These are phyloP conservation scores for Drosophila imparisetae DNA, from an alignment of 2,888 invertebrate species.

Conservation along the genomic window DNA sequence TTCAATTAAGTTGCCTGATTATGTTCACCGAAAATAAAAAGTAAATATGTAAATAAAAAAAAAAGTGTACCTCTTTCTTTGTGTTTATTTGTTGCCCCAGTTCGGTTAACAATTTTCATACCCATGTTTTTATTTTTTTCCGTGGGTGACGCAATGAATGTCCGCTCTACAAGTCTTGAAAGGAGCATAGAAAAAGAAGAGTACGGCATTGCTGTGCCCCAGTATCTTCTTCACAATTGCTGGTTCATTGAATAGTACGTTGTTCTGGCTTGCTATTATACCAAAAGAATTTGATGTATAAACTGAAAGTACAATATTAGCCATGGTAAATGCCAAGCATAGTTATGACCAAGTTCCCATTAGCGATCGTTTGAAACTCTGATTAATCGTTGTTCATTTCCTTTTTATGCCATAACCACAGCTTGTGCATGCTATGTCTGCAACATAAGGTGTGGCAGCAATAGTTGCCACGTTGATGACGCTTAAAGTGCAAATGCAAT, in stretches of 20 bases:
- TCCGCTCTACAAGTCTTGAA: conserved; percentile 35
- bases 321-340: not conserved
- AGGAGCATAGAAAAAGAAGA: not conserved
- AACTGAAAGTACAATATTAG: not conserved
- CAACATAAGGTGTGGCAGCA: conserved; percentile 8
- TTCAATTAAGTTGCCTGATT: conserved; percentile 76
- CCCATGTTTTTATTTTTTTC: conserved; percentile 21
- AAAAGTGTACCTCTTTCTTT: not conserved
- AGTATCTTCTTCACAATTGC: conserved; percentile 9
- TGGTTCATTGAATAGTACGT: not conserved
- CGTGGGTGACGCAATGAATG: not conserved
- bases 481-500: conserved; percentile 61
- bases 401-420: not conserved
- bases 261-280: not conserved
- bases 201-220: not conserved
- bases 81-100: conserved; percentile 2
- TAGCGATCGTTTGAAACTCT: not conserved
- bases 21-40: conserved; percentile 61
- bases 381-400: not conserved
- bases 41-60: conserved; percentile 14
- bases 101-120: conserved; percentile 41
- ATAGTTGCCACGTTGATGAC: conserved; percentile 45
- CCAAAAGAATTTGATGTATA: not conserved
- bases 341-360: not conserved
- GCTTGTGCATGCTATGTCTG: conserved; percentile 1